Evolutionary conservation across 1,140 invertebrate species (phyloP).

Genomic region (Trichonephila clavata): DNA sequence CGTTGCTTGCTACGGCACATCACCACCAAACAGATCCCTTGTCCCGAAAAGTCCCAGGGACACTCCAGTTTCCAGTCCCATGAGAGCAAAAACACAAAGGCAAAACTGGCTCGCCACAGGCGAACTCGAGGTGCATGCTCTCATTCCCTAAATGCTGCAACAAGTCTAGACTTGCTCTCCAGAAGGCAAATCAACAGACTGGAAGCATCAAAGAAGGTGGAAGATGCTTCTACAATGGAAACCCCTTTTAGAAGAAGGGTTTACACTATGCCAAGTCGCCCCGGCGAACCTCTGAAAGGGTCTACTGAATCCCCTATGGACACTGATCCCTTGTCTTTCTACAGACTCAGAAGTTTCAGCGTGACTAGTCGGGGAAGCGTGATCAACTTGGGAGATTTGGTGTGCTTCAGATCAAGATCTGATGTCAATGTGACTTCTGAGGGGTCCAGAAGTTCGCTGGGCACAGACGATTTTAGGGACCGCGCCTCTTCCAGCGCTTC

Average conservation of each 20-base stretch:
- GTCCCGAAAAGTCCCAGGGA: conserved; percentile 43
- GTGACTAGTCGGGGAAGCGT: conserved; percentile 91
- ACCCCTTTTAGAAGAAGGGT: conserved; percentile 55
- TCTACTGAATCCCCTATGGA: conserved; percentile 9
- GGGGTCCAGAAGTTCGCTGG: not conserved
- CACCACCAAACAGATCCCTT: not conserved
- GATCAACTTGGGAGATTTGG: conserved; percentile 87
- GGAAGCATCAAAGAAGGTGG: not conserved
- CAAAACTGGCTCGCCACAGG: conserved; percentile 3
- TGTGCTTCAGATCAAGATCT: conserved; percentile 81
- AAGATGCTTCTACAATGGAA: conserved; percentile 3
- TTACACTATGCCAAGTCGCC: conserved; percentile 61
- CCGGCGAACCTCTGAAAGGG: not conserved
- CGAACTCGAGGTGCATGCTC: not conserved
- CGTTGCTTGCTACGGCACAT: not conserved
- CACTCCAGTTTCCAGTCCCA: conserved; percentile 33
- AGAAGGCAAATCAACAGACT: not conserved
- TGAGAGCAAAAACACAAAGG: not conserved
- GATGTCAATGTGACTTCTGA: conserved; percentile 39
- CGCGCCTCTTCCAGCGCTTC: conserved; percentile 50
- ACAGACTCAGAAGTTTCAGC: conserved; percentile 91
- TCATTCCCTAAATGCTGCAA: not conserved
- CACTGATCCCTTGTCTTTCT: not conserved
- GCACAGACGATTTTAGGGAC: conserved; percentile 44
- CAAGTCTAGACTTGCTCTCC: conserved; percentile 46